Conservation (phyloP, 2,113 vertebrate species). For the Myrmophylax atrothorax region DNA sequence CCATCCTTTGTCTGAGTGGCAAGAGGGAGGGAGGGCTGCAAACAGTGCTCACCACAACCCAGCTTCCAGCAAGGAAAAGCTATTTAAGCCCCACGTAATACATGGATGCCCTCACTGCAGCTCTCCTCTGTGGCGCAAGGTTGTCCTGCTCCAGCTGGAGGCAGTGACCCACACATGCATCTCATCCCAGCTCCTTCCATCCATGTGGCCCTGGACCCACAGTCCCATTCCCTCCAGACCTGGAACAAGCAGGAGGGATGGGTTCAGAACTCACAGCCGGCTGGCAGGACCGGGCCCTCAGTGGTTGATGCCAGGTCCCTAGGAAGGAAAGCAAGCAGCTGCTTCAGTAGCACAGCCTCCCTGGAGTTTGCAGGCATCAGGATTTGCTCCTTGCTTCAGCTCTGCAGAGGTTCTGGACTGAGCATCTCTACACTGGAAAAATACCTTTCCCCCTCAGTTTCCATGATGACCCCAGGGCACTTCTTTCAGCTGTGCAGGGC, state of each 20-base stretch:
- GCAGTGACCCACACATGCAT: accelerated
- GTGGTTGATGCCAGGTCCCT: background rate
- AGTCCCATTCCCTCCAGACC: background rate
- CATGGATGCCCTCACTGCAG: accelerated
- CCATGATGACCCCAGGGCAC: background rate
- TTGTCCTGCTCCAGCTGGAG: background rate
- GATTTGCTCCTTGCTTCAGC: background rate
- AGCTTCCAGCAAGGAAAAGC: constrained; percentile 15
- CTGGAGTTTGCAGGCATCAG: background rate
- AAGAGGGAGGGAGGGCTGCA: constrained; percentile 13
- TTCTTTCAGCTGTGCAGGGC: background rate
- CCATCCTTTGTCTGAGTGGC: constrained; percentile 48
- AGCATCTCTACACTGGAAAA: background rate
- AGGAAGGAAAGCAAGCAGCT: background rate
- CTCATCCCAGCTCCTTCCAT: background rate
- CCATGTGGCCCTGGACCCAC: accelerated
- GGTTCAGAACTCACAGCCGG: background rate
- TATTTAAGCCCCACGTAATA: background rate
- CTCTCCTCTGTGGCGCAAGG: background rate
- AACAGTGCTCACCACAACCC: background rate
- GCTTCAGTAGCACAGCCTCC: background rate
- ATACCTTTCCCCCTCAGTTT: background rate
- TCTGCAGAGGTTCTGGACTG: background rate
- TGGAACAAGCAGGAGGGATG: background rate
- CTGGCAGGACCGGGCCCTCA: background rate